A percentile compares a stretch with the other conserved stretches of the same genome.
These are phyloP conservation scores for Habropoda laboriosa DNA, from an alignment of 1,140 invertebrate genomes.

Conservation along the genomic window DNA sequence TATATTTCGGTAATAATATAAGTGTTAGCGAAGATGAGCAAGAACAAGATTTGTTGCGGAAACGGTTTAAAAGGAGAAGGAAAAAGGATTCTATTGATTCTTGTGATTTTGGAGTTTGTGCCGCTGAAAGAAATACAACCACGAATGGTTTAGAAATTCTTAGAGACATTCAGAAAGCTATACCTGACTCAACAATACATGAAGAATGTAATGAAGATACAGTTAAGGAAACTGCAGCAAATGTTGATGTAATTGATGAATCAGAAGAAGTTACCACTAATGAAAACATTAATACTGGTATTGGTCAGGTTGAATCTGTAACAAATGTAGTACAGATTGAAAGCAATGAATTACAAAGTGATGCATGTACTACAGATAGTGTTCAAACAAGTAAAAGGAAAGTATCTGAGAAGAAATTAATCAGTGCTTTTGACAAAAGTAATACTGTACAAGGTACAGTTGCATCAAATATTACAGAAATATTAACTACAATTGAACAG, in stretches of 20 bases:
- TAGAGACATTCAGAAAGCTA: neutral
- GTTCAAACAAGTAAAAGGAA: neutral
- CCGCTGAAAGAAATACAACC: neutral
- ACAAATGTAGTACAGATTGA: neutral
- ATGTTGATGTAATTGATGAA: neutral
- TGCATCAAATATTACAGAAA: neutral
- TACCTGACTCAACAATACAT: slow-evolving; percentile 1
- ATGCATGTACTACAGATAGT: neutral
- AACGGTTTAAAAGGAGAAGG: neutral
- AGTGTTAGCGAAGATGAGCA: slow-evolving; percentile 41
- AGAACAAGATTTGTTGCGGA: slow-evolving; percentile 21
- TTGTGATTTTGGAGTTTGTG: slow-evolving; percentile 8
- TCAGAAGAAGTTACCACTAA: neutral
- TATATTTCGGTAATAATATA: neutral
- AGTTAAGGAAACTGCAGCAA: neutral
- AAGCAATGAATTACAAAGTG: neutral
- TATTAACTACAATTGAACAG: neutral
- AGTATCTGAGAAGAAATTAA: neutral
- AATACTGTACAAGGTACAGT: neutral
- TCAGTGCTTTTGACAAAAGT: neutral
- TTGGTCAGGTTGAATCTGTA: neutral
- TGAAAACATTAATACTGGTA: neutral
- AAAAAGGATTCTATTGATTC: slow-evolving; percentile 16
- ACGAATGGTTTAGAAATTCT: neutral
- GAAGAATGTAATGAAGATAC: neutral